Evolutionary conservation across 2,797 vertebrate genomes (phyloP).

Genomic region (Cheirogaleus major): DNA sequence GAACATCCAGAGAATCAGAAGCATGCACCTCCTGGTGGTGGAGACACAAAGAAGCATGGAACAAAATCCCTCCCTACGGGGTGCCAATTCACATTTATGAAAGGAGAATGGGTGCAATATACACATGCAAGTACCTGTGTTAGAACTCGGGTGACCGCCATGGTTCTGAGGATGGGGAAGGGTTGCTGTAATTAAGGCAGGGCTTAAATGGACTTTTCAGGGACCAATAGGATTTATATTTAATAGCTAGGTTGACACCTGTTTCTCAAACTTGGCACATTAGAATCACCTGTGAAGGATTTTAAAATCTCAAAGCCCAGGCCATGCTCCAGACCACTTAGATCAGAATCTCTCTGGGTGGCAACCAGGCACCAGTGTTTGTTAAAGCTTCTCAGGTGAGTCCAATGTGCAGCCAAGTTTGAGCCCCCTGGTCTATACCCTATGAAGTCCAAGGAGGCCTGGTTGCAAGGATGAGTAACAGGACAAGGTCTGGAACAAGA

Average conservation of each 20-base stretch:
- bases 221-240: not conserved
- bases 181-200: not conserved
- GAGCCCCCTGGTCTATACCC: too few relatives aligned
- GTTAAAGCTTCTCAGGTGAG: not conserved
- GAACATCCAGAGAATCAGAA: not conserved
- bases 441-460: not conserved
- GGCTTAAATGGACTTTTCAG: not conserved
- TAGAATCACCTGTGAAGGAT: not conserved
- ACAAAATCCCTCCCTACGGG: not conserved
- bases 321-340: not conserved
- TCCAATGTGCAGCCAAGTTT: not conserved
- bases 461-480: not conserved
- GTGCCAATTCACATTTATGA: rapidly evolving
- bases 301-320: not conserved
- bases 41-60: not conserved
- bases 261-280: not conserved
- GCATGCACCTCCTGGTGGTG: not conserved
- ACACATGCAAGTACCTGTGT: rapidly evolving
- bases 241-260: not conserved
- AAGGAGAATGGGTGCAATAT: not conserved
- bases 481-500: not conserved
- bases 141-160: not conserved
- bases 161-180: not conserved
- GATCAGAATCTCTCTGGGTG: not conserved
- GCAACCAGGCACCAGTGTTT: not conserved